phyloP scores from a whole-genome alignment of 1,140 invertebrate genomes.

The Microplitis demolitor region DNA sequence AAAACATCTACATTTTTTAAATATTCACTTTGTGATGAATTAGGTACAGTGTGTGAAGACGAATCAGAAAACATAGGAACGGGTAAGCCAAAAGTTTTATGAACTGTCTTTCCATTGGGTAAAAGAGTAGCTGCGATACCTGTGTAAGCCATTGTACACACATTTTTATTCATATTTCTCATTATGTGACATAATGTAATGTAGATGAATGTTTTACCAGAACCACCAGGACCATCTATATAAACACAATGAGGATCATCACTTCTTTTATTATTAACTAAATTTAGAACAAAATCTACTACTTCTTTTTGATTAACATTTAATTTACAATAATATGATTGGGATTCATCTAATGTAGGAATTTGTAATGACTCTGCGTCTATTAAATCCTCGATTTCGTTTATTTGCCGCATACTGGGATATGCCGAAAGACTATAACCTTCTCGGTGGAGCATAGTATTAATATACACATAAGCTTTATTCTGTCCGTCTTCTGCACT shows the following conservation, averaged over 20 bases:
- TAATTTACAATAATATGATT: background rate
- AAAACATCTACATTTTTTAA: too few species aligned
- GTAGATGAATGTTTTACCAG: too few species aligned
- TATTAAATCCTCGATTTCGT: background rate
- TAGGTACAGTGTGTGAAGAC: too few species aligned
- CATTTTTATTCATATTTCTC: too few species aligned
- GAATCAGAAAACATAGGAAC: too few species aligned
- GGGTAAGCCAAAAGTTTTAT: too few species aligned
- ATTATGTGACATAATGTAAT: too few species aligned
- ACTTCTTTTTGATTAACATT: background rate
- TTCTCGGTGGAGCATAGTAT: background rate
- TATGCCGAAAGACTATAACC: background rate
- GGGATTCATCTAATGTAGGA: background rate
- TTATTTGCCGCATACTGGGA: background rate
- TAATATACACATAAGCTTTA: background rate
- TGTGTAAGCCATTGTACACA: too few species aligned
- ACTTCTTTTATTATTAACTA: background rate
- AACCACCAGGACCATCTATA: background rate
- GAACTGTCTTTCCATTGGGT: too few species aligned
- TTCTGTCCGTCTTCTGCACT: background rate
- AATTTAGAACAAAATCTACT: background rate
- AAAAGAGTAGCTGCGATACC: too few species aligned
- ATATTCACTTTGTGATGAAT: too few species aligned
- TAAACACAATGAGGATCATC: background rate
- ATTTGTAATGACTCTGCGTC: background rate